Base-by-base conservation (phyloP, 2,888 invertebrate species). In the Stomorhina lunata region DNA sequence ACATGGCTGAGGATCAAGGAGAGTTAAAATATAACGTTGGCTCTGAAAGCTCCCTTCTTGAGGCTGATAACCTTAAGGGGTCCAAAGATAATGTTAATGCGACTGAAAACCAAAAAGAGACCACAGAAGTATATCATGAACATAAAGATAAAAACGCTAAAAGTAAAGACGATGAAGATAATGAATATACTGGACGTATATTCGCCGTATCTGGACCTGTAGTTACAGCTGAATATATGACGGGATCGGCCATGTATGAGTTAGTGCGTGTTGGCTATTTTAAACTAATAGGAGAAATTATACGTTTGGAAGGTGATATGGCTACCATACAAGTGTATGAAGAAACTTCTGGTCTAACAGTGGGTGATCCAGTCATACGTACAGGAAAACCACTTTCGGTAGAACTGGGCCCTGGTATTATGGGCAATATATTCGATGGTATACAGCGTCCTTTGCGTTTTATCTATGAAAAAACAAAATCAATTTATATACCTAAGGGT, bases 211-310 rank as follows among this genome's bases (percentile, higher is more conserved):
- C 99, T 72, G 99, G 99, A 84, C 99, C 99, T 92, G 99, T 99
- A 91, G 99, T 99, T 57, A 99, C 98, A 80, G 99, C 99, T 84
- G 98, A 99, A 92, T 96, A 96, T 91, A 99, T 99, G 99, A 95
- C 98, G 75, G 99, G 99, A 75, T 96, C 99, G 10, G 99, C 99
- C 93, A 99, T 99, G 99, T 99, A 99, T 95, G 99, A 99, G 92
- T 91, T 99, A 93, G 99, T 99, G 82, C 95, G 99, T 86, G 99
- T 99, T 32, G 99, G 99, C 0, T 98, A 99, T 92, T 94, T 95
- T 86, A 98, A 99, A 92, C 93, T 99, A 88, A 99, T 99, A 7
- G 99, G 99, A 81, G 99, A 99, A 93, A 99, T 99, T 92, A 99
- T 99, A 92, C 96, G 99, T 91, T 94, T 99, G 81, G 99, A 99